phyloP scores from a whole-genome alignment of 1,140 invertebrate species.

The Mesaphorura yosii region DNA sequence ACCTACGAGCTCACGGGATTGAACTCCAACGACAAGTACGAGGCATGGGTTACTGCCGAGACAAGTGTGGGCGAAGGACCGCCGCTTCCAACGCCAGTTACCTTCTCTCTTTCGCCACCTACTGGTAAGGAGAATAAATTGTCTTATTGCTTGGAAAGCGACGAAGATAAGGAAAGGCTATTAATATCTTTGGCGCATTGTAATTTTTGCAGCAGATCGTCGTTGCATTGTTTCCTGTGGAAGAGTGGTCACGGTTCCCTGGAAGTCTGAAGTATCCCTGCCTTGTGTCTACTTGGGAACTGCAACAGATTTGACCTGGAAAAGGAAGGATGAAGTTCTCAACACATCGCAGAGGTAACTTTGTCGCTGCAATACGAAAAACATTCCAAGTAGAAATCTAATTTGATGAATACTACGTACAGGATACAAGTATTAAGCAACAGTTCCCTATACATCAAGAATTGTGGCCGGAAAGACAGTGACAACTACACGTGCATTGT shows the following conservation, averaged over 20 bases:
- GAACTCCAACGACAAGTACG: slow-evolving; percentile 45
- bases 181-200: too few species aligned
- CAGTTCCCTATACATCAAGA: slow-evolving; percentile 58
- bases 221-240: slow-evolving; percentile 69
- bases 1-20: slow-evolving; percentile 46
- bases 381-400: background rate
- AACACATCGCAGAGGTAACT: background rate
- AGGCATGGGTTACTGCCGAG: slow-evolving; percentile 52
- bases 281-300: slow-evolving; percentile 67
- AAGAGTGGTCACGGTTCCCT: slow-evolving; percentile 58
- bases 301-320: slow-evolving; percentile 40
- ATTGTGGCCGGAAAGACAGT: slow-evolving; percentile 57
- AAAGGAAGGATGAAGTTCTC: background rate
- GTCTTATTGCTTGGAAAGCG: too few species aligned
- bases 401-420: background rate
- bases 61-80: slow-evolving; percentile 47
- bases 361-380: background rate
- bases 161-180: too few species aligned
- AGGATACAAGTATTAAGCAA: slow-evolving; percentile 34
- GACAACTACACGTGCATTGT: slow-evolving; percentile 66
- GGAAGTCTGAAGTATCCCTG: slow-evolving; percentile 67
- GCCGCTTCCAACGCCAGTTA: slow-evolving; percentile 40
- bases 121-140: too few species aligned
- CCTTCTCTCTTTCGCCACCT: slow-evolving; percentile 38
- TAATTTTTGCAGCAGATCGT: too few species aligned